Base-by-base conservation (phyloP, 1,140 invertebrate species). In the Subanguina moxae region DNA sequence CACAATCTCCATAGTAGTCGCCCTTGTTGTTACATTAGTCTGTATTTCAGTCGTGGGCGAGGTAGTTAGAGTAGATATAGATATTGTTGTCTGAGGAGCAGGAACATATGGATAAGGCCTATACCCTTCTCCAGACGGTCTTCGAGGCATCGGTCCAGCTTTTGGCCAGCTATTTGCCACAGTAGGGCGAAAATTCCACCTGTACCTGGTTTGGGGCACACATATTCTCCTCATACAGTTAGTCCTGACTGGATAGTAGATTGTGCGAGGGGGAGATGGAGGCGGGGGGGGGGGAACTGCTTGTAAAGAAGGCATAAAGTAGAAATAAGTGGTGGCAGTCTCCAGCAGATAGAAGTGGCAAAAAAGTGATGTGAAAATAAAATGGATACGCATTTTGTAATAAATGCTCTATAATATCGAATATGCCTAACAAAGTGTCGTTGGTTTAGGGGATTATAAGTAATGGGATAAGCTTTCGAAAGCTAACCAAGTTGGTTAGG, bases 161-260 rank as follows among this genome's bases (percentile, higher is more conserved):
- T 38, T 38, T 38, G 32, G 32, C 32, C 32, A 38, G 3, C 32
- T 13, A 52, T 45, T 67, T 62, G 56, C n/a, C 67, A 66, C 62
- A 15, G 65, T 56, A 23, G 76, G 76, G 64, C 76, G 38, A 48
- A 75, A 76, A 48, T 64, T 78, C 71, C 72, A 78, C 15, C 76
- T 70, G 57, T 78, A 78, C 38, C 76, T 57, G 46, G 21, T 77
- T 30, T 78, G 70, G n/a, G 70, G 76, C 17, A 63, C 65, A 45
- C 76, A 78, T 25, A 21, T 52, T 70, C 76, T 46, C 63, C 74
- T 78, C 28, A 58, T 46, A 38, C 76, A 78, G 43, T 78, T 78
- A 11, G 76, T 78, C 38, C 76, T 38, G 8, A 78, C 65, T 13
- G 76, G 76, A 62, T 78, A 78, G 59, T 79, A 78, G 32, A 70